Base-by-base conservation (phyloP, 2,888 invertebrate genomes). In the Agapetus fuscipes region DNA sequence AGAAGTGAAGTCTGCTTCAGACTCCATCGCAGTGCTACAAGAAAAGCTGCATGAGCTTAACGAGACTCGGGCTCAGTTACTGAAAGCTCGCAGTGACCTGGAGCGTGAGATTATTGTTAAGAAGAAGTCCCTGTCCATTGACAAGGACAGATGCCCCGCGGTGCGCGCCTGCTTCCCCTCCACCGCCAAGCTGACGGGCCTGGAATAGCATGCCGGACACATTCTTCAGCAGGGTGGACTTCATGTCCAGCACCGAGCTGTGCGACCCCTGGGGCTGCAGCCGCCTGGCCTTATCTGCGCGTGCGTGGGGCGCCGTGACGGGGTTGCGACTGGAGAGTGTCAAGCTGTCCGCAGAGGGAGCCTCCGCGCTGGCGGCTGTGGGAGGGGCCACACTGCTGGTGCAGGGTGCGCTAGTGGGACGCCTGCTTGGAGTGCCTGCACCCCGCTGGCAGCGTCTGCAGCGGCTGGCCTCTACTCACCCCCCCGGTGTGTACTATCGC, bases 81-180 rank as follows among this genome's bases (percentile, higher is more conserved):
- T 76, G 40, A 65, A 66, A 39, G 72, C 73, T 17, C 70, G 83
- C 48, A 70, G 66, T 32, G 62, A 65, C 17, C 55, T 83, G 43
- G 83, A 84, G 57, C 68, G 66, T 33, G 82, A 79, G 50, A 78
- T 83, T 46, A 76, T 79, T 48, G 69, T 79, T 6, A 84, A 83
- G 56, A 69, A 76, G 48, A 82, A 81, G 59, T 76, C 78, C 5
- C 58, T 84, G 43, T 78, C 75, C 51, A 77, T 83, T 45, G 82
- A 83, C 51, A 68, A 74, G 49, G 76, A 78, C 33, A 66, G 83
- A 41, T 77, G 77, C 48, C 75, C 75, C 32, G 67, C 72, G 55
- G 64, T 82, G 7, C 66, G 83, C 10, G 76, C 80, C 0, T 78
- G 79, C 52, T 84, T 80, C 57, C 83, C 84, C 1, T 76, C 81